Base-by-base conservation (phyloP, 2,797 vertebrate species). In the Sphenodon punctatus region DNA sequence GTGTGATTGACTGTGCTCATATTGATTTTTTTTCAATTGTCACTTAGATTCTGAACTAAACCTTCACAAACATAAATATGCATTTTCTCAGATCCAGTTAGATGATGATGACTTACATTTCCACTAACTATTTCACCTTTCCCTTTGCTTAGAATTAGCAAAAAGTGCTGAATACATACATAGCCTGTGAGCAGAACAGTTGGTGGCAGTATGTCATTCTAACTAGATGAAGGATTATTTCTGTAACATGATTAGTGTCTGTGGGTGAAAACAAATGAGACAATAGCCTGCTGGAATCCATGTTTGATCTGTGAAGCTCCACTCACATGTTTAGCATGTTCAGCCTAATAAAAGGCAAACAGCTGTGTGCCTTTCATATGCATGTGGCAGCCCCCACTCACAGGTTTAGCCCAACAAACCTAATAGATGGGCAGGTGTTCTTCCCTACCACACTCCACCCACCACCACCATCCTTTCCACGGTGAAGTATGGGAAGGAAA, bases 201-300 rank as follows among this genome's bases (percentile, higher is more conserved):
- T 94, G 88, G 41, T 93, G 91, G 84, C 89, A 94, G 85, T 86
- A 41, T 89, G 49, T 82, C 71, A 85, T 91, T 90, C 67, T 76
- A 80, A 66, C 25, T 70, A 84, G 56, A 9, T 64, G 10, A 46
- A 61, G 48, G 7, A 65, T 45, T 60, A 78, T 74, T 86, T 89
- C 68, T 82, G 5, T 79, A 87, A 48, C 20, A 9, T 36, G 67
- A 1, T n/a, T n/a, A n/a, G n/a, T n/a, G n/a, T n/a, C n/a, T n/a
- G n/a, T n/a, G n/a, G n/a, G n/a, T n/a, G n/a, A n/a, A n/a, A n/a
- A n/a, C n/a, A n/a, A n/a, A n/a, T n/a, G n/a, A n/a, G n/a, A n/a
- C n/a, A n/a, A n/a, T n/a, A n/a, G n/a, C n/a, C n/a, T n/a, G n/a
- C n/a, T n/a, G n/a, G n/a, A n/a, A n/a, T n/a, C n/a, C n/a, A n/a